Conservation (phyloP, 2,888 invertebrate species). For the Caenorhabditis becei region DNA sequence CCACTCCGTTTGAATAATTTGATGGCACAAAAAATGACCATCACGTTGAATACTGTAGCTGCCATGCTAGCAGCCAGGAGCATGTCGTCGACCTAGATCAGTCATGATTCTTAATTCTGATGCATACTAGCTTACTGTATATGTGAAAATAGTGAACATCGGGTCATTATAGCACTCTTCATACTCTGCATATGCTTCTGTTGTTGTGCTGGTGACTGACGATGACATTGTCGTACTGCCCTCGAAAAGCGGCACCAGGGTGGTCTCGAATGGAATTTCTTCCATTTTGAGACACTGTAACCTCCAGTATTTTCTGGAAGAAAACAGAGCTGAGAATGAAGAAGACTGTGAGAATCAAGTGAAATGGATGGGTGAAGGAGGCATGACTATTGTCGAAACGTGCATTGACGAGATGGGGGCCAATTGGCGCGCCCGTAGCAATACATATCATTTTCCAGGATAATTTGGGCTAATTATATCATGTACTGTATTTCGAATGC, state of each 20-base stretch:
- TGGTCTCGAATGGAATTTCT: conserved; percentile 48
- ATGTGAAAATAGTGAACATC: conserved; percentile 75
- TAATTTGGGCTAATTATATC: conserved; percentile 54
- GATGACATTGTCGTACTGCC: conserved; percentile 27
- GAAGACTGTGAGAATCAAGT: conserved; percentile 26
- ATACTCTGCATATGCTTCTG: conserved; percentile 29
- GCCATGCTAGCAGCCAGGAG: conserved; percentile 80
- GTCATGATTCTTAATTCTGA: background rate
- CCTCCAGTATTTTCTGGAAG: conserved; percentile 43
- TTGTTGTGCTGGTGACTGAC: conserved; percentile 19
- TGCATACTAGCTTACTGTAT: conserved; percentile 67
- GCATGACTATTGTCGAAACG: conserved; percentile 57
- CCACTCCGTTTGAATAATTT: conserved; percentile 77
- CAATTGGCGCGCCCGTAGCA: conserved; percentile 49
- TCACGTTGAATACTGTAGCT: conserved; percentile 80
- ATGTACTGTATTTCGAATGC: conserved; percentile 57
- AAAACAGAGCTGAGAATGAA: conserved; percentile 8
- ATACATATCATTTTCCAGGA: conserved; percentile 53
- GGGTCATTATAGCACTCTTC: conserved; percentile 74
- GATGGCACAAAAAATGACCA: conserved; percentile 81
- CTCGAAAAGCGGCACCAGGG: conserved; percentile 1
- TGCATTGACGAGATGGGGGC: conserved; percentile 57
- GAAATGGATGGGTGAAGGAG: conserved; percentile 29
- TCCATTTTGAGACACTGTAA: conserved; percentile 30
- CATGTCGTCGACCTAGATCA: conserved; percentile 78